Conservation (phyloP, 1,140 invertebrate genomes). For the Scylla paramamosain region DNA sequence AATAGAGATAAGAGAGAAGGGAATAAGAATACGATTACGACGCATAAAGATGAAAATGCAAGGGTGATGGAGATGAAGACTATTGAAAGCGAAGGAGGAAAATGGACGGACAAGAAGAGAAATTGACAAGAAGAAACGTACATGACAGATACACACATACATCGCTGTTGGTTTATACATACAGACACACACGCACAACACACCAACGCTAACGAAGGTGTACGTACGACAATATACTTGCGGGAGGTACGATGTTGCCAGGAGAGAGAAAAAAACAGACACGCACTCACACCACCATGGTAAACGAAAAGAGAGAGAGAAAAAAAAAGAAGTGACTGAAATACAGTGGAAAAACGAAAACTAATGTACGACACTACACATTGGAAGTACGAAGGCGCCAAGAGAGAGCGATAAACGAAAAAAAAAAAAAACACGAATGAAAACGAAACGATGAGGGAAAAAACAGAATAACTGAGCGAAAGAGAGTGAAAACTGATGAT, state of each 20-base stretch:
- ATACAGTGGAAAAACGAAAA: not conserved
- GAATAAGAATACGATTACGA: not conserved
- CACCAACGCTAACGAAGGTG: too few relatives aligned
- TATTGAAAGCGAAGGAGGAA: not conserved
- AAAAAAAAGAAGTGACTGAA: not conserved
- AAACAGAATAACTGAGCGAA: not conserved
- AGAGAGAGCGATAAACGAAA: too few relatives aligned
- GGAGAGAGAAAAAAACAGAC: not conserved
- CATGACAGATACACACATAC: not conserved
- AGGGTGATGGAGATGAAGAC: not conserved
- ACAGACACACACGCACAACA: too few relatives aligned
- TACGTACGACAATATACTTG: too few relatives aligned
- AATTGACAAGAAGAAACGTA: not conserved
- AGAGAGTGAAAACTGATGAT: too few relatives aligned
- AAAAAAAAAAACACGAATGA: not conserved
- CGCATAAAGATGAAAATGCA: not conserved
- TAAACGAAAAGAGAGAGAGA: not conserved
- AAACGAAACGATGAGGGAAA: not conserved
- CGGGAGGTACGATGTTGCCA: too few relatives aligned
- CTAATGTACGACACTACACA: too few relatives aligned
- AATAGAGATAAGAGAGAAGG: not conserved
- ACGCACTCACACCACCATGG: not conserved
- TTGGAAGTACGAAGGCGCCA: too few relatives aligned
- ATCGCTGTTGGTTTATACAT: too few relatives aligned
- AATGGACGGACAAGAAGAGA: not conserved